Evolutionary conservation across 2,797 vertebrate genomes (phyloP).

Genomic region (Typhlichthys eigenmanni): DNA sequence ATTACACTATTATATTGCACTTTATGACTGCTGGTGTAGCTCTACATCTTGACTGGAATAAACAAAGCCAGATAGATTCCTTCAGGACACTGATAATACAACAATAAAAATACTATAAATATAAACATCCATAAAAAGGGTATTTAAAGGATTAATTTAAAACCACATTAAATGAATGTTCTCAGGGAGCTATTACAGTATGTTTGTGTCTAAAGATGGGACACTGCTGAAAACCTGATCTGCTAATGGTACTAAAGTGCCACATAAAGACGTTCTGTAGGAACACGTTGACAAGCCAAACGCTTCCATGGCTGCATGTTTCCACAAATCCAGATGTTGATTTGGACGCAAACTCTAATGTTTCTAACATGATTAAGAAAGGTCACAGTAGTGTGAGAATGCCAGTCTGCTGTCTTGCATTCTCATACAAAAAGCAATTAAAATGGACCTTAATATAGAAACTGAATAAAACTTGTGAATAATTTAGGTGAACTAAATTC

Average conservation of each 20-base stretch:
- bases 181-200: too few relatives aligned
- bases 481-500: too few relatives aligned
- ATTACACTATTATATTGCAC: too few relatives aligned
- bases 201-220: background rate
- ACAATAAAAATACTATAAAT: background rate
- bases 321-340: background rate
- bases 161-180: too few relatives aligned
- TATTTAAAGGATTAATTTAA: too few relatives aligned
- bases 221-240: background rate
- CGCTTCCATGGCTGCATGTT: background rate
- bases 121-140: background rate
- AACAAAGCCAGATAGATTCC: background rate
- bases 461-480: background rate
- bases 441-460: background rate
- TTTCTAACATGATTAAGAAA: constrained; percentile 7
- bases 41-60: too few relatives aligned
- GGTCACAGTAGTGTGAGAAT: background rate
- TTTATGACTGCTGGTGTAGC: too few relatives aligned
- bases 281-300: background rate
- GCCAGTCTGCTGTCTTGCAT: background rate
- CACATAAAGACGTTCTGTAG: constrained; percentile 6
- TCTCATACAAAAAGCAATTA: background rate
- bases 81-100: background rate
- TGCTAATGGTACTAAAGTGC: background rate
- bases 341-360: background rate